These are phyloP conservation scores for Camarhynchus parvulus DNA, from an alignment of 2,113 vertebrate genomes.

Conservation along the genomic window DNA sequence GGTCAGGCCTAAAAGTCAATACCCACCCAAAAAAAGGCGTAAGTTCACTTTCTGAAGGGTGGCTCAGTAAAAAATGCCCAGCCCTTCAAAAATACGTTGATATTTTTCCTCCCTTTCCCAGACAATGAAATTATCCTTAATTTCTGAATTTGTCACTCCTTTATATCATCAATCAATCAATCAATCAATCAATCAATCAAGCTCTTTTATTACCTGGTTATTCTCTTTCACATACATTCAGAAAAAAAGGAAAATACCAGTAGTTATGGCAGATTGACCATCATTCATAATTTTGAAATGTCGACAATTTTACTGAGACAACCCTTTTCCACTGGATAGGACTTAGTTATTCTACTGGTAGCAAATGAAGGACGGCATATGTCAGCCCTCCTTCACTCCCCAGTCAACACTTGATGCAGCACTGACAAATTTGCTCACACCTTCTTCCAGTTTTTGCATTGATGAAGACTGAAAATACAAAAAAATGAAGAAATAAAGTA, in stretches of 20 bases:
- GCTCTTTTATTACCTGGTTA: background rate
- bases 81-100: background rate
- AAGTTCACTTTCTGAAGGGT: background rate
- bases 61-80: background rate
- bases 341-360: background rate
- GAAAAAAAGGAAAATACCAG: background rate
- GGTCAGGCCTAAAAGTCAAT: constrained; percentile 37
- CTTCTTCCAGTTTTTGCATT: background rate
- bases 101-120: background rate
- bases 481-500: background rate
- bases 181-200: too few relatives aligned
- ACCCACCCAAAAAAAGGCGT: background rate
- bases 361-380: background rate
- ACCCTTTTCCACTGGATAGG: background rate
- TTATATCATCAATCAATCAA: background rate
- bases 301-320: background rate
- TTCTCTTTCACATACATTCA: background rate
- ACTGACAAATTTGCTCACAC: background rate
- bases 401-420: background rate
- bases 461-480: background rate
- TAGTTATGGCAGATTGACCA: background rate
- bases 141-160: background rate
- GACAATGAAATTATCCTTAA: background rate
- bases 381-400: background rate
- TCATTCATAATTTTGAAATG: background rate